A percentile compares a stretch with the other conserved stretches of the same genome.
phyloP scores from a whole-genome alignment of 2,113 vertebrate genomes.

The Formicarius rufipectus region DNA sequence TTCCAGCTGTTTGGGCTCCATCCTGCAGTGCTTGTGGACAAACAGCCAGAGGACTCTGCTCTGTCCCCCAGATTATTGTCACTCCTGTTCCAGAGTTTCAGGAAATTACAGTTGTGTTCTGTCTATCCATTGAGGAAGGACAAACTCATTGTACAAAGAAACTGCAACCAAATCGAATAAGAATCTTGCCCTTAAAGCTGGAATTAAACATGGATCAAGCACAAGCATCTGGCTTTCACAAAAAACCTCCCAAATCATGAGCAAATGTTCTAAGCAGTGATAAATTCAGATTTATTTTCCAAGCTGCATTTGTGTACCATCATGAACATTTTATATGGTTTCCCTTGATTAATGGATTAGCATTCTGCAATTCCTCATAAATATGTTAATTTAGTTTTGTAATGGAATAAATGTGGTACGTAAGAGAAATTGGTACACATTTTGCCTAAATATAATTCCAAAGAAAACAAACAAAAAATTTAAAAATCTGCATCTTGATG shows the following conservation, averaged over 20 bases:
- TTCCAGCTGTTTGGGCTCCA: neutral
- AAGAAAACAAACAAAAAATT: neutral
- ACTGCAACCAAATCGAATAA: neutral
- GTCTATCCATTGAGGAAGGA: neutral
- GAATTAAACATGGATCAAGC: neutral
- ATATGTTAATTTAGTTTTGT: neutral
- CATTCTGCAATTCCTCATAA: neutral
- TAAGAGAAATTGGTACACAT: neutral
- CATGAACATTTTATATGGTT: neutral
- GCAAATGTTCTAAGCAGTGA: neutral
- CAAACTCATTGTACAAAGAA: neutral
- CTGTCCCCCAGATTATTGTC: neutral
- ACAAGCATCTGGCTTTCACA: neutral
- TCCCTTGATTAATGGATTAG: neutral
- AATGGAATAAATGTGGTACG: neutral
- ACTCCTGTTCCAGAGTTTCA: neutral
- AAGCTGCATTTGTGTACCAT: neutral
- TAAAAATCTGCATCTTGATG: neutral
- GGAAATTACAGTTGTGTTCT: neutral
- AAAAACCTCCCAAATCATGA: neutral
- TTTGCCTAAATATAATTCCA: neutral
- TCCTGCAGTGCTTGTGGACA: neutral
- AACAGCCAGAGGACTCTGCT: neutral
- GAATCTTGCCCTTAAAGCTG: neutral
- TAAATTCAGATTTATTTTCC: neutral